These are phyloP conservation scores for Oriolus oriolus DNA, from an alignment of 2,113 vertebrate species.

Conservation along the genomic window DNA sequence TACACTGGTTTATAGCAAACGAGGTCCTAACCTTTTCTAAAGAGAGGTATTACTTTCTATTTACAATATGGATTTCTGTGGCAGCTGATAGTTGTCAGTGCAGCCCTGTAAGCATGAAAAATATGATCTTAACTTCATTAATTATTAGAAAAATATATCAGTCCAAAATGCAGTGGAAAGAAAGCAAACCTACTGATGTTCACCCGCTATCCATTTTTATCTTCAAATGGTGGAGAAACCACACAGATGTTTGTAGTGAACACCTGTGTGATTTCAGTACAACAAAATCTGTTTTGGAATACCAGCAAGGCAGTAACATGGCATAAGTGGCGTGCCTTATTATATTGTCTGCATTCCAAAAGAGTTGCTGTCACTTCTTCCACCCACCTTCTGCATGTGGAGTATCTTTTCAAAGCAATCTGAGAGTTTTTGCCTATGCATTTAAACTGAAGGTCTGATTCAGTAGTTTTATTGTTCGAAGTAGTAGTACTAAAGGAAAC, in stretches of 20 bases:
- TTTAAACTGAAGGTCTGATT: constrained; percentile 13
- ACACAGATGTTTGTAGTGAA: background rate
- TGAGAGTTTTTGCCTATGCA: background rate
- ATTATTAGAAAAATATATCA: background rate
- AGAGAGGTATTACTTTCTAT: background rate
- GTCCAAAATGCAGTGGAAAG: background rate
- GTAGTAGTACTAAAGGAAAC: background rate
- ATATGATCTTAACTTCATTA: background rate
- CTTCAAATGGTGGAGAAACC: background rate
- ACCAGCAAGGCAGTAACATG: background rate
- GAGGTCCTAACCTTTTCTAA: background rate
- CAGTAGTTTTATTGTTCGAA: background rate
- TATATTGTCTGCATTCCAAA: background rate
- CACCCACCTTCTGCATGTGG: background rate
- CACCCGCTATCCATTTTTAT: background rate
- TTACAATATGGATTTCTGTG: background rate
- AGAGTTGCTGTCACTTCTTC: constrained; percentile 19
- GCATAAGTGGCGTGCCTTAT: background rate
- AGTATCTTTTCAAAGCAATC: constrained; percentile 10
- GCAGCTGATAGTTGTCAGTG: background rate
- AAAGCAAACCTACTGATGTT: background rate
- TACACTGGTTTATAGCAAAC: background rate
- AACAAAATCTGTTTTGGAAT: background rate
- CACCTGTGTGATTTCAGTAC: background rate
- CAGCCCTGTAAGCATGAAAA: background rate